Conservation (phyloP, 1,140 invertebrate species). For the Brachionus rotundiformis region DNA sequence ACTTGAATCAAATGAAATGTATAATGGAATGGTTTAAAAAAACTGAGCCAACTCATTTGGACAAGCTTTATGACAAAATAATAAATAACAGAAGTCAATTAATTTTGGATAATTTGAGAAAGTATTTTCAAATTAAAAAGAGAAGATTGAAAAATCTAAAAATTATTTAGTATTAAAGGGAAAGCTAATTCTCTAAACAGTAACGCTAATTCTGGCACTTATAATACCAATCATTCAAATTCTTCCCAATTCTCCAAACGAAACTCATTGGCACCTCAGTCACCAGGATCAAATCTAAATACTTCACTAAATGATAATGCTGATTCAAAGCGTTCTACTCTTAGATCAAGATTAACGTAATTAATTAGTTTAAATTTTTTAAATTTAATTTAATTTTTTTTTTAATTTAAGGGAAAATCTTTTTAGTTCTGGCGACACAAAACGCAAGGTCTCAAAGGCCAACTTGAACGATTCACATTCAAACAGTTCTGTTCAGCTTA, state of each 20-base stretch:
- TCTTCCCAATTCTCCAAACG: constrained; percentile 11
- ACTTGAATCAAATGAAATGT: constrained; percentile 21
- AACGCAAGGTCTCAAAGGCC: not conserved
- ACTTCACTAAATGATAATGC: not conserved
- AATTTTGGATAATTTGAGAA: constrained; percentile 18
- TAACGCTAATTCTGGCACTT: not conserved
- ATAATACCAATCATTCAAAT: not conserved
- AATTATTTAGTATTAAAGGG: not conserved
- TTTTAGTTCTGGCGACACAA: constrained; percentile 8
- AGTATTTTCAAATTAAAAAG: not conserved
- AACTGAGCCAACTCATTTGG: constrained; percentile 6
- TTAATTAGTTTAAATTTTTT: not conserved
- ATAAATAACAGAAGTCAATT: constrained; percentile 23
- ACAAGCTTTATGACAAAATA: constrained; percentile 37
- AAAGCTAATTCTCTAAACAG: constrained; percentile 2
- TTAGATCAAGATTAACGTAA: constrained; percentile 35
- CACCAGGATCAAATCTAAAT: not conserved
- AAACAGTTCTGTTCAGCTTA: constrained; percentile 15
- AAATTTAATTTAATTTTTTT: not conserved
- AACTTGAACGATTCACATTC: constrained; percentile 41
- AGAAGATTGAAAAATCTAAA: too few relatives aligned
- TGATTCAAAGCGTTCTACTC: not conserved
- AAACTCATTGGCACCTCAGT: constrained; percentile 1
- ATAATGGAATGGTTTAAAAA: constrained; percentile 47
- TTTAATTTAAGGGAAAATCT: constrained; percentile 13